These are phyloP conservation scores for Belgica antarctica DNA, from an alignment of 2,888 invertebrate genomes.

Conservation along the genomic window DNA sequence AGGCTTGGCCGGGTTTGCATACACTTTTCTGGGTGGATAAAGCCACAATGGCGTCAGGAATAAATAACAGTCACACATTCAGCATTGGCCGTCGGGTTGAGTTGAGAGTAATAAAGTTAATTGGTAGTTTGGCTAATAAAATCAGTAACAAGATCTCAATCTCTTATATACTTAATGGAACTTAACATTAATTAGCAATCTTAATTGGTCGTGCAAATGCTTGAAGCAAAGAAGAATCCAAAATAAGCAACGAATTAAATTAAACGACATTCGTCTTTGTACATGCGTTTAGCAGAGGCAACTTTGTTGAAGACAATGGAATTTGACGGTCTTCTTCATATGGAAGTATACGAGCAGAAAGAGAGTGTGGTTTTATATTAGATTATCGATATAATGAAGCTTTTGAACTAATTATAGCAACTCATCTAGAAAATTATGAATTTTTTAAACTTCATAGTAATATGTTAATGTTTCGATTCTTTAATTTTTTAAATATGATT, in stretches of 20 bases:
- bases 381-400: too few species aligned
- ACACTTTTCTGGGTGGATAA: conserved; percentile 7
- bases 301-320: background rate
- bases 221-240: conserved; percentile 30
- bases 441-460: too few species aligned
- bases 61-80: conserved; percentile 12
- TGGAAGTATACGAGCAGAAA: too few species aligned
- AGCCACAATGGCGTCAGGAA: conserved; percentile 32
- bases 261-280: conserved; percentile 18
- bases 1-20: too few species aligned
- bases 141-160: conserved; percentile 35
- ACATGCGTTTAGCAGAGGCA: conserved; percentile 13
- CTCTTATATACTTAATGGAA: conserved; percentile 32
- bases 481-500: too few species aligned
- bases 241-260: conserved; percentile 18
- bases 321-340: too few species aligned
- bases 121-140: conserved; percentile 21
- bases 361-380: too few species aligned
- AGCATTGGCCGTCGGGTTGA: conserved; percentile 23
- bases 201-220: conserved; percentile 48
- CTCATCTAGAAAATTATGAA: too few species aligned
- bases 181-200: conserved; percentile 49
- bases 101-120: conserved; percentile 25
- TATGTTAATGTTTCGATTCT: too few species aligned
- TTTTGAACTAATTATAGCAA: too few species aligned